phyloP scores from a whole-genome alignment of 2,888 invertebrate species.

The Ditylenchus weischeri region DNA sequence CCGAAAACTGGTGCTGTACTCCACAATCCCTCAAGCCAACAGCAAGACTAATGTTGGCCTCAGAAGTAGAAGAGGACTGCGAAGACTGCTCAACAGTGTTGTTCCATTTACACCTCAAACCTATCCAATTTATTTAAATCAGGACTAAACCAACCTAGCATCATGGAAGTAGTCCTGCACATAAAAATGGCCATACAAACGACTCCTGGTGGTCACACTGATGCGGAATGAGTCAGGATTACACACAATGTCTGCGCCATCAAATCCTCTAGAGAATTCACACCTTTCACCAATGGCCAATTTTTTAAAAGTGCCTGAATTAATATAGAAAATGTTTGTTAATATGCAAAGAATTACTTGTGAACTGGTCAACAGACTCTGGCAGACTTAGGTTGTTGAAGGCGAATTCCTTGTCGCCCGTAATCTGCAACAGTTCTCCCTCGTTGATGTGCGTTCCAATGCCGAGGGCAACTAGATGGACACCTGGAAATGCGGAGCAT shows the following conservation, averaged over 20 bases:
- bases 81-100: slow-evolving; percentile 1
- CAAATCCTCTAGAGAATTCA: slow-evolving; percentile 32
- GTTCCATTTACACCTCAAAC: slow-evolving; percentile 1
- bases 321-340: not conserved
- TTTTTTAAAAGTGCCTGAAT: slow-evolving; percentile 28
- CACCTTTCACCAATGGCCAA: slow-evolving; percentile 43
- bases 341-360: slow-evolving; percentile 1
- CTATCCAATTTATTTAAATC: too few species aligned
- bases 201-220: slow-evolving; percentile 34
- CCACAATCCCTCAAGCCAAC: slow-evolving; percentile 31
- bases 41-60: slow-evolving; percentile 18
- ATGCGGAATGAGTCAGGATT: slow-evolving; percentile 29
- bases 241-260: slow-evolving; percentile 43
- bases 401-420: slow-evolving; percentile 31
- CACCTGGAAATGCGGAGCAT: slow-evolving; percentile 19
- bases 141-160: not conserved
- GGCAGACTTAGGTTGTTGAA: slow-evolving; percentile 37
- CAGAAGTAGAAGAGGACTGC: not conserved
- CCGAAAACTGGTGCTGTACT: slow-evolving; percentile 37
- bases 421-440: slow-evolving; percentile 38
- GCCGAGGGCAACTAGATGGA: slow-evolving; percentile 38
- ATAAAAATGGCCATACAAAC: slow-evolving; percentile 41
- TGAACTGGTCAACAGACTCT: slow-evolving; percentile 33
- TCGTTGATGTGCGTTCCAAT: slow-evolving; percentile 44
- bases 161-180: slow-evolving; percentile 35